Percentiles rank a stretch among this genome's conserved stretches.
Evolutionary conservation across 2,888 invertebrate species (phyloP).

Genomic region (Chrysotoxum bicinctum): DNA sequence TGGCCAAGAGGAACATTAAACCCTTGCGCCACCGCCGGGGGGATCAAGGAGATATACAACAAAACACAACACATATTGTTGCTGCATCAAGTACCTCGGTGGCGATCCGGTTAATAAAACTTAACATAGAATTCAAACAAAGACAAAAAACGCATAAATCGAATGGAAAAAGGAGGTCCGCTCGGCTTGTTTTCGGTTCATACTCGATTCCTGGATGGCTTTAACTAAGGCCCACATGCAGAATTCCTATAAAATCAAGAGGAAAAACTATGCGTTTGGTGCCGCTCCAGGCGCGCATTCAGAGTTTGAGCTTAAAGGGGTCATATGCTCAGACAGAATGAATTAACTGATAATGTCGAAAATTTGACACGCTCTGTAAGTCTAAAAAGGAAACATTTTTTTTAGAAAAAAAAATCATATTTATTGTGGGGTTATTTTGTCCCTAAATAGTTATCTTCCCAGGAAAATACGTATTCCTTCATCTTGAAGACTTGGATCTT

Average conservation of each 20-base stretch:
- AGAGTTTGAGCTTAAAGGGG: background rate
- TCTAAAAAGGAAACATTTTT: background rate
- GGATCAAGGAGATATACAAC: slow-evolving; percentile 5
- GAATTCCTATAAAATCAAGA: background rate
- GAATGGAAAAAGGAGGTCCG: slow-evolving; percentile 20
- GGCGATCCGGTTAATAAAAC: slow-evolving; percentile 52
- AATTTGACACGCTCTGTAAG: background rate
- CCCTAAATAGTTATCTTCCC: background rate
- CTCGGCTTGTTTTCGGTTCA: background rate
- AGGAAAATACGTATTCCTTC: no score
- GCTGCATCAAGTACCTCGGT: background rate
- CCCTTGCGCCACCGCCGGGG: background rate
- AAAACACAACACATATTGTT: background rate
- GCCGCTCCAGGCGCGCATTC: background rate
- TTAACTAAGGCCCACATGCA: slow-evolving; percentile 17
- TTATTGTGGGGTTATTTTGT: background rate
- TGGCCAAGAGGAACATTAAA: background rate
- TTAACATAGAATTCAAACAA: slow-evolving; percentile 20
- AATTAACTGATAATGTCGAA: background rate
- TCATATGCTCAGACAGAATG: background rate
- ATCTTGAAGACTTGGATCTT: no score
- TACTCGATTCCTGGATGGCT: background rate
- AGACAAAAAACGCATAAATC: slow-evolving; percentile 56
- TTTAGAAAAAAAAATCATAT: background rate
- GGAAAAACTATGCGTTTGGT: slow-evolving; percentile 11